Evolutionary conservation across 2,888 invertebrate genomes (phyloP), one percentile per base, ranked within the genome.

Genomic region (Brachypalpus laphriformis): DNA sequence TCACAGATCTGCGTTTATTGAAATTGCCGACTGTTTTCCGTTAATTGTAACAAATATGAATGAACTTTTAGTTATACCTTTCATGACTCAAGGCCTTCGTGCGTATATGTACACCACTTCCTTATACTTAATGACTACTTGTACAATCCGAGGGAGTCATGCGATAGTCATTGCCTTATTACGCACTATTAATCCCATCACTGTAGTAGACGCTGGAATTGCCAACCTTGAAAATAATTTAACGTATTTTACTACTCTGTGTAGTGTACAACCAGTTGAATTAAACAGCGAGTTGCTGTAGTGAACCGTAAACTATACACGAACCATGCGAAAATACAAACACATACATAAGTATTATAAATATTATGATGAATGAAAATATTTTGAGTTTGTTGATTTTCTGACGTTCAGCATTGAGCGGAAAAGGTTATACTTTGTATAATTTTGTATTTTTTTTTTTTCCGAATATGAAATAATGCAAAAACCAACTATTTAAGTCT

Each of bases 201-300:
- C 1, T 28, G 8, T 28, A 51, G 51, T 25, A 14, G 28, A 28
- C 51, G 28, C 28, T 28, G 8, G 14, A 28, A 25, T 28, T 3
- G 28, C 16, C 14, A 51, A 51, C 51, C 51, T 51, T 51, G 51
- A 51, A 25, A 51, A 28, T 28, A 51, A 22, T 51, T 51, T 51
- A 51, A 28, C 25, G 8, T 28, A 51, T 51, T 51, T 28, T 28
- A 28, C 51, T 51, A 51, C 11, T 51, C 51, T 25, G 14, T 51
- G 14, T 51, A 51, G n/a, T n/a, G n/a, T 16, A 51, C 51, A 28
- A 51, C 51, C 28, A 28, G 51, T 51, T 51, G 51, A 51, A 51
- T 28, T 49, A 28, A 25, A 3, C 16, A 42, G 8, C 40, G 14
- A 40, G 40, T 14, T n/a, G 14, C 42, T 42, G 16, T 42, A 42